Base-by-base conservation (phyloP, 2,888 invertebrate species). In the Cheiracanthium punctorium region DNA sequence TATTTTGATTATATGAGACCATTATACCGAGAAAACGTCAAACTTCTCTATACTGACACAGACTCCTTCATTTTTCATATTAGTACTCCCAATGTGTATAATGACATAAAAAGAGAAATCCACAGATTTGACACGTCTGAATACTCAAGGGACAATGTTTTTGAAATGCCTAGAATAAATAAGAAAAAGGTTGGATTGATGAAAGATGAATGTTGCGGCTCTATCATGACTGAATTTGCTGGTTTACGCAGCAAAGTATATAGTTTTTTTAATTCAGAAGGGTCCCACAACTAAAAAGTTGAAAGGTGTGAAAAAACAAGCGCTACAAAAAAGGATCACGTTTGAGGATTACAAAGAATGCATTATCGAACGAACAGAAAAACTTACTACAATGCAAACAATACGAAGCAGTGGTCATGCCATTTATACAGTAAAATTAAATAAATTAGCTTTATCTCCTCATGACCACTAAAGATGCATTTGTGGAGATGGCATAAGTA, bases 11-110 rank as follows among this genome's bases (percentile, higher is more conserved):
- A 37, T 10, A 37, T 37, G 37, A 37, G 10, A 10, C 37, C 4
- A 37, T 7, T 10, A 7, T 37, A 37, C 37, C 37, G 7, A 7
- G 10, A 37, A 37, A 37, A 37, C 7, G 4, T 37, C 37, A 37
- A 37, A 10, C 10, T 37, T 4, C 10, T 37, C 4, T 37, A 37
- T 37, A 37, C 37, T 37, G 37, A 37, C 37, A 37, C 37, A 7
- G 37, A 37, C 10, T 37, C 37, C 10, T 87, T 90, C n/a, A 82
- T 89, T 14, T 90, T 89, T 79, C 82, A 89, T 17, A 89, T 91
- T 12, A 17, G 14, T 48, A 48, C 43, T 17, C 28, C 17, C 1
- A 58, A 80, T 58, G 30, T 52, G 0, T 73, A 73, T 20, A n/a
- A n/a, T 8, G 43, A 71, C n/a, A 69, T 41, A 71, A 32, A 30